Conservation (phyloP, 2,797 vertebrate species). For the Acipenser oxyrinchus region DNA sequence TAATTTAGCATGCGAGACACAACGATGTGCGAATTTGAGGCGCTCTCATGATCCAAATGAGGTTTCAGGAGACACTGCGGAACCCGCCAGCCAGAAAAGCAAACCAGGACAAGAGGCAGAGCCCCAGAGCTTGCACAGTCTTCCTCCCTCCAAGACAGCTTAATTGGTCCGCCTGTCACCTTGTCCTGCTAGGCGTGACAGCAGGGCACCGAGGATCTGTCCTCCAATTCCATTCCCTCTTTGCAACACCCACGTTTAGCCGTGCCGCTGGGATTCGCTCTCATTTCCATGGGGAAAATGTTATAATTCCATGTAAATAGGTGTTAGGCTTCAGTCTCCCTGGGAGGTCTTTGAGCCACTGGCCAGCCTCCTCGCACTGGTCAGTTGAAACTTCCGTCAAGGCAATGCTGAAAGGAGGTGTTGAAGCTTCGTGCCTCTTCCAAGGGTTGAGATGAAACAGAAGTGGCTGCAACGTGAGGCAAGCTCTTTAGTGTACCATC, state of each 20-base stretch:
- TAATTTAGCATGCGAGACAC: not conserved
- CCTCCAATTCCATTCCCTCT: conserved; percentile 23
- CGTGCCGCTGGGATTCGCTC: conserved; percentile 34
- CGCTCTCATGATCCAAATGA: not conserved
- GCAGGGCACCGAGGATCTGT: not conserved
- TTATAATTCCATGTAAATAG: conserved; percentile 52
- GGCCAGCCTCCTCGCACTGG: no score
- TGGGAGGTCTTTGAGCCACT: not conserved
- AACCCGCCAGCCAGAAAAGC: no score
- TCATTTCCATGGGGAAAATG: conserved; percentile 26
- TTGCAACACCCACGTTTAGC: conserved; percentile 21
- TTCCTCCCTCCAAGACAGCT: conserved; percentile 2
- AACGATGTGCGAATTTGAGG: not conserved
- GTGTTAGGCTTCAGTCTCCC: conserved; percentile 37
- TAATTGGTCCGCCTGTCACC: conserved; percentile 30
- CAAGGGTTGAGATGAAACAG: no score
- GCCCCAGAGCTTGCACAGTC: no score
- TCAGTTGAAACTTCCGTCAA: no score
- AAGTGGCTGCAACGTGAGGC: no score
- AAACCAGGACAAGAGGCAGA: no score
- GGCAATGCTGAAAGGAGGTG: no score
- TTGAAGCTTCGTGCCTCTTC: no score
- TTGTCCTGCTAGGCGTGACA: conserved; percentile 19
- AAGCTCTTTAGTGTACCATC: no score
- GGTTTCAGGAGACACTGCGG: no score